phyloP scores from a whole-genome alignment of 2,113 vertebrate species.

The Cryptomyrus ogoouensis region DNA sequence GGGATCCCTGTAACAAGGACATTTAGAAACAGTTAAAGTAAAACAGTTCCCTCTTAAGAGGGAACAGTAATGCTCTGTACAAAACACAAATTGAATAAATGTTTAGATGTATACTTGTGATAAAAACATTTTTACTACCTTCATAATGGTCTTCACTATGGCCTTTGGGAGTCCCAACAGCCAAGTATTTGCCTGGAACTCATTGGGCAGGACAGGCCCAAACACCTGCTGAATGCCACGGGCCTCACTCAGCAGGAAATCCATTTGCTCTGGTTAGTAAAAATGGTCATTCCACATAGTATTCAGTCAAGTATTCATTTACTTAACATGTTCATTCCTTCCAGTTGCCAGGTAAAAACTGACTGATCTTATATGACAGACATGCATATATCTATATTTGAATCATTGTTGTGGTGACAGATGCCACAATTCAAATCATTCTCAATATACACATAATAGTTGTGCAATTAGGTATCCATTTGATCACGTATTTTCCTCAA shows the following conservation, averaged over 20 bases:
- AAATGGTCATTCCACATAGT: background rate
- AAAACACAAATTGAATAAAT: background rate
- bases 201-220: conserved; percentile 41
- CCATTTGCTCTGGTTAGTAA: conserved; percentile 44
- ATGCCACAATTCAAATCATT: background rate
- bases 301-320: background rate
- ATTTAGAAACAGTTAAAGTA: conserved; percentile 26
- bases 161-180: conserved; percentile 33
- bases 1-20: background rate
- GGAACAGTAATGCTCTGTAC: background rate
- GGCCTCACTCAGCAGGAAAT: conserved; percentile 33
- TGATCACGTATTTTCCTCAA: background rate
- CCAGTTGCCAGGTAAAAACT: background rate
- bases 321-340: background rate
- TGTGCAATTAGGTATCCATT: background rate
- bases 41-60: background rate
- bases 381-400: background rate
- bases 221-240: conserved; percentile 29
- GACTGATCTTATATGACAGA: background rate
- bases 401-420: background rate
- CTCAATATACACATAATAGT: background rate
- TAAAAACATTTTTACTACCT: conserved; percentile 37
- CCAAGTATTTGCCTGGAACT: conserved; percentile 35
- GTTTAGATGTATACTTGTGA: no score
- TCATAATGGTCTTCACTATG: conserved; percentile 26